phyloP scores from a whole-genome alignment of 2,113 vertebrate genomes.

The Rhinichthys klamathensis region DNA sequence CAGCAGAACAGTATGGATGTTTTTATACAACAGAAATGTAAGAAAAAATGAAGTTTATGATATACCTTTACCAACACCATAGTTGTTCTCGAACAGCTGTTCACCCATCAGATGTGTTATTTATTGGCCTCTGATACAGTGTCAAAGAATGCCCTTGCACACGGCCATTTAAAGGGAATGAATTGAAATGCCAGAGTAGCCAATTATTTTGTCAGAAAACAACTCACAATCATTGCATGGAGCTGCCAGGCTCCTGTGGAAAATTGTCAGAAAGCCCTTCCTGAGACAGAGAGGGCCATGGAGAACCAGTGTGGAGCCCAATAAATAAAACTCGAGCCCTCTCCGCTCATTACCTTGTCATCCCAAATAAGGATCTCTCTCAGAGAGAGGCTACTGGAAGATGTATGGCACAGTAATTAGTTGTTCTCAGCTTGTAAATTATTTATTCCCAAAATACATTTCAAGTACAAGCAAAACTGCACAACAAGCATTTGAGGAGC shows the following conservation, averaged over 20 bases:
- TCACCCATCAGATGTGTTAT: conserved; percentile 13
- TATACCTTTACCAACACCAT: not conserved
- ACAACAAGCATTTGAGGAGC: conserved; percentile 40
- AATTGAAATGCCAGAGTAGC: conserved; percentile 71
- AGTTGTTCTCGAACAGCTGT: not conserved
- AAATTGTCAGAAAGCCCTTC: conserved; percentile 53
- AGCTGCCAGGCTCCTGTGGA: conserved; percentile 36
- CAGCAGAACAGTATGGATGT: conserved; percentile 24
- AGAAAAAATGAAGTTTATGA: not conserved
- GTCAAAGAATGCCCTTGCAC: conserved; percentile 65
- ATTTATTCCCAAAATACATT: conserved; percentile 30
- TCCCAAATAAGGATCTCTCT: conserved; percentile 61
- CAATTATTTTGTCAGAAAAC: conserved; percentile 75
- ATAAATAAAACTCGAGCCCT: conserved; percentile 70
- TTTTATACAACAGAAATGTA: not conserved
- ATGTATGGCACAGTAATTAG: conserved; percentile 50
- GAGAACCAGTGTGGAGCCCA: conserved; percentile 38
- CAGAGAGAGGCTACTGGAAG: conserved; percentile 28
- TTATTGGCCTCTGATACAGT: conserved; percentile 56
- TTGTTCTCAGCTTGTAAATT: conserved; percentile 34
- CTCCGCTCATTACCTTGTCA: conserved; percentile 71
- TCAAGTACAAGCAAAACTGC: conserved; percentile 26
- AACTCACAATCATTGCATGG: conserved; percentile 56
- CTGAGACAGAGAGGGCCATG: conserved; percentile 48
- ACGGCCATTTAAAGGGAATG: conserved; percentile 65